Conservation (phyloP, 2,888 invertebrate species). For the Teleiodes luculella region DNA sequence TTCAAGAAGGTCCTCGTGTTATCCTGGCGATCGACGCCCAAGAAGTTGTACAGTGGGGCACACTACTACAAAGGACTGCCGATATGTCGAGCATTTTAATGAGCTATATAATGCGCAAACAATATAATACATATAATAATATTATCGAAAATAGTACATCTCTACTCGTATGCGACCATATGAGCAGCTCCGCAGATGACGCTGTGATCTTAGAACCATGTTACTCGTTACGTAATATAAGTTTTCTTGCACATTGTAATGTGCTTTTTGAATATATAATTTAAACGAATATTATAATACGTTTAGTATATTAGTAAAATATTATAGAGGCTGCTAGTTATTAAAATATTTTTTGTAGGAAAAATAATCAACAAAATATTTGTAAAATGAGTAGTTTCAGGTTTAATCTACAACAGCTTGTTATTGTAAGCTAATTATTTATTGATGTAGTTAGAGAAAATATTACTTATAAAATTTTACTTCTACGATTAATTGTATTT, state of each 20-base stretch:
- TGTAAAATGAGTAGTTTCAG: neutral
- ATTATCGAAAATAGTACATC: neutral
- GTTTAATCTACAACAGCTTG: conserved; percentile 28
- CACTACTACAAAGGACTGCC: conserved; percentile 82
- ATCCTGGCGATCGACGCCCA: conserved; percentile 85
- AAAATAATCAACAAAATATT: neutral
- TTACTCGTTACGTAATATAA: neutral
- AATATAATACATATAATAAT: neutral
- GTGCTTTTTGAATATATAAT: too few species aligned
- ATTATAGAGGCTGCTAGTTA: conserved; percentile 28
- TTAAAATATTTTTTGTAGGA: neutral
- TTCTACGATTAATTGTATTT: neutral
- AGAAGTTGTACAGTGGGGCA: conserved; percentile 86
- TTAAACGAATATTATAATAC: too few species aligned
- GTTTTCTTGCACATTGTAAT: neutral
- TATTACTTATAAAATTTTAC: too few species aligned
- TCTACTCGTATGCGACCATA: neutral
- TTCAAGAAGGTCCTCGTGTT: conserved; percentile 88
- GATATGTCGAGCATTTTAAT: conserved; percentile 81
- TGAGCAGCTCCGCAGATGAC: neutral
- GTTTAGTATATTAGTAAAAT: too few species aligned
- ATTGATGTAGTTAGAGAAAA: conserved; percentile 41
- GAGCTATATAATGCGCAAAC: neutral
- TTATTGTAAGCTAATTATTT: conserved; percentile 54
- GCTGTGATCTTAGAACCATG: conserved; percentile 15